These are phyloP conservation scores for Saxicola maurus DNA, from an alignment of 2,797 vertebrate genomes.

Conservation along the genomic window DNA sequence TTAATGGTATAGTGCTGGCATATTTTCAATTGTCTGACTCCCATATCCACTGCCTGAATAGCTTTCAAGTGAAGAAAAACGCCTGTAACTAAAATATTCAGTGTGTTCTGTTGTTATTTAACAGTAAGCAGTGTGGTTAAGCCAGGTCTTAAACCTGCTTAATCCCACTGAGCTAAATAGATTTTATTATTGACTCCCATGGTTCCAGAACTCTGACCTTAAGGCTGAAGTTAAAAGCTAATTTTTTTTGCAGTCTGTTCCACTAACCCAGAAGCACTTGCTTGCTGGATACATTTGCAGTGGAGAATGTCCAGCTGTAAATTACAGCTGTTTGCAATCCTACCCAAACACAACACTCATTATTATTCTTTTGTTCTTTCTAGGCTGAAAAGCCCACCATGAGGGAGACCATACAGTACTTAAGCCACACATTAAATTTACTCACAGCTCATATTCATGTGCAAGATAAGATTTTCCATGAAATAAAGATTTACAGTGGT, in stretches of 20 bases:
- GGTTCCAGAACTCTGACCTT: slow-evolving; percentile 48
- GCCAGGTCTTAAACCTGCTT: slow-evolving; percentile 39
- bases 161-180: slow-evolving; percentile 50
- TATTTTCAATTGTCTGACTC: background rate
- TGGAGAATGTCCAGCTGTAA: slow-evolving; percentile 43
- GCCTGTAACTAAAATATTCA: slow-evolving; percentile 15
- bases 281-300: slow-evolving; percentile 10
- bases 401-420: slow-evolving; percentile 1
- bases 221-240: slow-evolving; percentile 45
- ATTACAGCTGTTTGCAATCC: slow-evolving; percentile 58
- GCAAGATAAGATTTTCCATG: slow-evolving; percentile 52
- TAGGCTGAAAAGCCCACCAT: slow-evolving; percentile 49
- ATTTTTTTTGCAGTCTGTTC: slow-evolving; percentile 34
- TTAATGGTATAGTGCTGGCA: background rate
- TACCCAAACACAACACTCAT: slow-evolving; percentile 43
- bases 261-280: slow-evolving; percentile 32
- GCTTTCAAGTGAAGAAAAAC: slow-evolving; percentile 40
- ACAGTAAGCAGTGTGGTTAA: slow-evolving; percentile 34
- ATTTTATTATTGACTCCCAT: slow-evolving; percentile 50
- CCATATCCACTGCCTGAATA: background rate
- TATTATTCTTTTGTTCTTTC: slow-evolving; percentile 58
- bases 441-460: slow-evolving; percentile 24
- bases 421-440: slow-evolving; percentile 44
- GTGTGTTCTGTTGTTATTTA: slow-evolving; percentile 39
- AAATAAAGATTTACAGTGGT: slow-evolving; percentile 36